Base-by-base conservation (phyloP, 2,113 vertebrate species). In the Pavo muticus region DNA sequence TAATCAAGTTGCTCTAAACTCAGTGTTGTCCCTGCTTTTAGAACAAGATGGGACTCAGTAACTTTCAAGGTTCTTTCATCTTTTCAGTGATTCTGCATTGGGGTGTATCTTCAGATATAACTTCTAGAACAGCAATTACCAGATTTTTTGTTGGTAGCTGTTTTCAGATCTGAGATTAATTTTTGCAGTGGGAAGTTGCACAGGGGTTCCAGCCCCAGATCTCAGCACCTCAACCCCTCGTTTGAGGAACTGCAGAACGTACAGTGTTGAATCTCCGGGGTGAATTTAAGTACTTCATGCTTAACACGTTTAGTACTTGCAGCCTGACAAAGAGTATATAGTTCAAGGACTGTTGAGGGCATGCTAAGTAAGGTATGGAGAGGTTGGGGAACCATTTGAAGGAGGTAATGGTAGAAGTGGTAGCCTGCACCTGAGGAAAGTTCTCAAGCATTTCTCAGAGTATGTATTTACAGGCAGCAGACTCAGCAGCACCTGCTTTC, bases 181-280 rank as follows among this genome's bases (percentile, higher is more conserved):
- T 89, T 93, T 63, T 88, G 54, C 60, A 73, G 37, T 14, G 24
- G 20, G 23, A 83, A 74, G 20, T 44, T 89, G 80, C 64, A 61
- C 35, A 67, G 18, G 2, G 16, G 14, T 77, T 89, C 30, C 73
- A 84, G 12, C 45, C 11, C 27, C 30, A 61, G 73, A 39, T 30
- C 8, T 94, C 50, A 86, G 40, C 69, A 76, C 40, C 45, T 10
- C 40, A 77, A 7, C 27, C n/a, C 4, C 40, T 91, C 70, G 15
- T 42, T 68, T 48, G 32, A 80, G 47, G 29, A 94, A 69, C 71
- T 79, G 50, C 24, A 80, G 59, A 79, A 64, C 6, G 35, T 65
- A n/a, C 2, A n/a, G 27, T 44, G 21, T 75, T 60, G 7, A 8
- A 37, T 47, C 6, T 69, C 37, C 10, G 13, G 7, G 6, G 14